Conservation (phyloP, 2,888 invertebrate species). For the Rhaphigaster nebulosa region DNA sequence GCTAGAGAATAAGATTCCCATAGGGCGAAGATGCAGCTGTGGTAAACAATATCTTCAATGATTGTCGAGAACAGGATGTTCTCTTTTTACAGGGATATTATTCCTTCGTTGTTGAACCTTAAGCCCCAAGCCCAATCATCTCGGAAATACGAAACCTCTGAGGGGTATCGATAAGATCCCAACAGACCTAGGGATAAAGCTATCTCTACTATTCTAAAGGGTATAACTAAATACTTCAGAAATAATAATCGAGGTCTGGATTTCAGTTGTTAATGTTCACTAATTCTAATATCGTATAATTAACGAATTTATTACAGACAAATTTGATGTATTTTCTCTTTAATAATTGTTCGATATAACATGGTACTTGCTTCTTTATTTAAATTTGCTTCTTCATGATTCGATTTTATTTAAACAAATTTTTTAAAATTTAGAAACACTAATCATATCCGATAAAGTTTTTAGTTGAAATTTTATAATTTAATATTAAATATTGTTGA, state of each 20-base stretch:
- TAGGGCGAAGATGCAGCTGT: not conserved
- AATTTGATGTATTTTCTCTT: too few species aligned
- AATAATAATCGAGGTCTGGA: not conserved
- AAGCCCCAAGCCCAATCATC: not conserved
- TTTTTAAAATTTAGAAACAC: too few species aligned
- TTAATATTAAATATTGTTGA: too few species aligned
- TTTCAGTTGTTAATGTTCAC: too few species aligned
- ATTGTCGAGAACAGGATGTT: not conserved
- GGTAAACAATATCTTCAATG: not conserved
- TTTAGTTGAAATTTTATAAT: too few species aligned
- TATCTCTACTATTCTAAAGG: not conserved
- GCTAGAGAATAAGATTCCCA: not conserved
- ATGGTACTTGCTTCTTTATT: too few species aligned
- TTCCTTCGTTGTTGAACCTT: not conserved
- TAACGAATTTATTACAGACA: too few species aligned
- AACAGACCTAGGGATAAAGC: not conserved
- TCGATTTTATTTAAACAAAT: too few species aligned
- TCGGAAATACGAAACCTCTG: not conserved
- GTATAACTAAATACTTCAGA: not conserved
- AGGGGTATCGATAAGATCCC: not conserved
- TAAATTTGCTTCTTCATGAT: too few species aligned
- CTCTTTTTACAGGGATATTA: conserved; percentile 7
- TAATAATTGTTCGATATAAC: too few species aligned
- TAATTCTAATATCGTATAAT: too few species aligned
- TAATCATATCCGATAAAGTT: too few species aligned